Base-by-base conservation (phyloP, 1,140 invertebrate species). In the Prorops nasuta region DNA sequence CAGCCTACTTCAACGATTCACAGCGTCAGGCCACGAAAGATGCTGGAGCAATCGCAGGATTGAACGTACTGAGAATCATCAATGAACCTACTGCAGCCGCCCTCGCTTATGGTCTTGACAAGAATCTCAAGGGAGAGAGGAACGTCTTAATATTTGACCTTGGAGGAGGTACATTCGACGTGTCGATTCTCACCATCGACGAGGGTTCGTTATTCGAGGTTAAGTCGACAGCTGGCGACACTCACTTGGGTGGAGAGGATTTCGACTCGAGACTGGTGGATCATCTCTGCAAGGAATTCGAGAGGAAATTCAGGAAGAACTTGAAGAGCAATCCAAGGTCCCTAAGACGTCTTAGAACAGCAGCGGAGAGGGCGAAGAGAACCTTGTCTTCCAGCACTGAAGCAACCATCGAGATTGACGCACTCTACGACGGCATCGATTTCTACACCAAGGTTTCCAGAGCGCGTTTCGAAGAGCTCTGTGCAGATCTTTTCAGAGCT, bases 121-220 rank as follows among this genome's bases (percentile, higher is more conserved):
- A 86, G 63, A 90, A 85, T 71, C 79, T 82, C 1, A 82, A 86
- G 79, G 92, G 91, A 1, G 85, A 85, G 53, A 84, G 83, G 49
- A 89, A 86, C 62, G 84, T 90, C 0, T 71, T 89, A 0, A 87
- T 89, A 28, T 90, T 88, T 51, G 87, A 89, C 68, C 75, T 89
- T 21, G 87, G 87, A 4, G 87, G 87, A 36, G 86, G 87, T 15
- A 88, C 87, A 34, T 89, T 89, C 51, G 92, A 96, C 75, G 92
- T 95, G 0, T 95, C 92, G 14, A 85, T 95, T 35, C 72, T 96
- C 1, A 84, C 86, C 39, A 94, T 96, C 69, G 87, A 89, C 51
- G 90, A 94, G 72, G 92, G 92, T 4, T 86, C 86, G 0, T 69
- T 88, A 16, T 89, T 88, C 58, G 84, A 93, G 79, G 89, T 92